Percentiles rank a stretch among this genome's conserved stretches.
These are phyloP conservation scores for Drosophila gaucha DNA, from an alignment of 2,888 invertebrate genomes.

Conservation along the genomic window DNA sequence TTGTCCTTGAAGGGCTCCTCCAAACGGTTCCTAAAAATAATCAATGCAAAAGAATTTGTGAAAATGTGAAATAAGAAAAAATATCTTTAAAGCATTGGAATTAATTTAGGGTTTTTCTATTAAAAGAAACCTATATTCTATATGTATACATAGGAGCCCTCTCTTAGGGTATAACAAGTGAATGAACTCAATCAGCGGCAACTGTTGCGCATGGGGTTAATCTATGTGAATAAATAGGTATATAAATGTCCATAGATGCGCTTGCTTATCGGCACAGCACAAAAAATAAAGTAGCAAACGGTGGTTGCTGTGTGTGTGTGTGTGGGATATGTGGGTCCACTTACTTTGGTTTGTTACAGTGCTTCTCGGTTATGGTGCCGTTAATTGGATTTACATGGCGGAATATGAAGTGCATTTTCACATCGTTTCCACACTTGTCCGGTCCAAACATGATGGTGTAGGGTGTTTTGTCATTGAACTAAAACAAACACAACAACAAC, in stretches of 20 bases:
- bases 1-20: constrained; percentile 97
- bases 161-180: constrained; percentile 27
- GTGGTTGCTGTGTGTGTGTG: constrained; percentile 5
- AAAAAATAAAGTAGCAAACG: constrained; percentile 11
- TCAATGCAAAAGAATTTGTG: background rate
- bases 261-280: constrained; percentile 24
- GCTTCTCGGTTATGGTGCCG: constrained; percentile 96
- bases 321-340: constrained; percentile 45
- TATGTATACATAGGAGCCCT: background rate
- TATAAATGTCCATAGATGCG: constrained; percentile 25
- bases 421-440: constrained; percentile 98
- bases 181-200: constrained; percentile 38
- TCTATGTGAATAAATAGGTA: constrained; percentile 32
- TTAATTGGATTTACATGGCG: constrained; percentile 97
- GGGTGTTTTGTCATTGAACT: constrained; percentile 97
- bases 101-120: too few relatives aligned
- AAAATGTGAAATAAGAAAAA: background rate
- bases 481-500: constrained; percentile 25
- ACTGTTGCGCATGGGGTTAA: constrained; percentile 39
- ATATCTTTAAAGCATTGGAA: background rate
- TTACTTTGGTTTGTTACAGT: constrained; percentile 95
- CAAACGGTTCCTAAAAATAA: constrained; percentile 87
- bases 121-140: too few relatives aligned
- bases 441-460: constrained; percentile 99
- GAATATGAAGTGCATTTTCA: constrained; percentile 97